These are phyloP conservation scores for Oryzias melastigma DNA, from an alignment of 2,113 vertebrate genomes.

Conservation along the genomic window DNA sequence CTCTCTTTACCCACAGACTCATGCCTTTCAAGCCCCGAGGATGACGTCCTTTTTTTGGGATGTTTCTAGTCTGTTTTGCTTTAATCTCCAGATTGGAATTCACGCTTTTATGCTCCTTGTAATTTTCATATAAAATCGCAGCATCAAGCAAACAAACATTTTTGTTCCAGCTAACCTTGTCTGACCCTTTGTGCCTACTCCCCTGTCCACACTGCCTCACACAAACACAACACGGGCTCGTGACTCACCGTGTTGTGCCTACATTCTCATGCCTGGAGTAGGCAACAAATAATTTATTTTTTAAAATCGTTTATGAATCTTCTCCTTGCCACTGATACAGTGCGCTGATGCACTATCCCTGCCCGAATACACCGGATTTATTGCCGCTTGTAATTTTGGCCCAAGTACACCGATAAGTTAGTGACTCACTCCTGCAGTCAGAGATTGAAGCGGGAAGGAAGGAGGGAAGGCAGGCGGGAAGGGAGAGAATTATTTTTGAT, in stretches of 20 bases:
- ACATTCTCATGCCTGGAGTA: constrained; percentile 42
- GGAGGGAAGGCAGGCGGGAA: not conserved
- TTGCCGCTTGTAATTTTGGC: constrained; percentile 55
- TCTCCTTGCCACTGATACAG: constrained; percentile 4
- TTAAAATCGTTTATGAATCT: constrained; percentile 38
- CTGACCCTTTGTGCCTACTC: constrained; percentile 23
- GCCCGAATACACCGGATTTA: constrained; percentile 49
- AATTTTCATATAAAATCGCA: constrained; percentile 1
- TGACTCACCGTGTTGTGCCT: constrained; percentile 58
- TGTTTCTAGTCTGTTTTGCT: not conserved
- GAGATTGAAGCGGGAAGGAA: constrained; percentile 26
- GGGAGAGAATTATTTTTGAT: constrained; percentile 38
- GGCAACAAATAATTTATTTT: constrained; percentile 28
- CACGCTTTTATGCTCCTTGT: not conserved
- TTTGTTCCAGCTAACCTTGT: constrained; percentile 18
- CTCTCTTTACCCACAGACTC: constrained; percentile 19
- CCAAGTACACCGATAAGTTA: constrained; percentile 30
- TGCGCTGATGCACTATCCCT: constrained; percentile 25
- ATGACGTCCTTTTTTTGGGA: not conserved
- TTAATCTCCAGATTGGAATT: not conserved
- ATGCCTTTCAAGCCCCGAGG: constrained; percentile 1
- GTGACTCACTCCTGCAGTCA: constrained; percentile 57
- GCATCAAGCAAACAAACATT: constrained; percentile 17
- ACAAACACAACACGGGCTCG: constrained; percentile 13
- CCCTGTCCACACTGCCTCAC: constrained; percentile 18